These are phyloP conservation scores for Oxyruncus cristatus DNA, from an alignment of 2,113 vertebrate species.

Conservation along the genomic window DNA sequence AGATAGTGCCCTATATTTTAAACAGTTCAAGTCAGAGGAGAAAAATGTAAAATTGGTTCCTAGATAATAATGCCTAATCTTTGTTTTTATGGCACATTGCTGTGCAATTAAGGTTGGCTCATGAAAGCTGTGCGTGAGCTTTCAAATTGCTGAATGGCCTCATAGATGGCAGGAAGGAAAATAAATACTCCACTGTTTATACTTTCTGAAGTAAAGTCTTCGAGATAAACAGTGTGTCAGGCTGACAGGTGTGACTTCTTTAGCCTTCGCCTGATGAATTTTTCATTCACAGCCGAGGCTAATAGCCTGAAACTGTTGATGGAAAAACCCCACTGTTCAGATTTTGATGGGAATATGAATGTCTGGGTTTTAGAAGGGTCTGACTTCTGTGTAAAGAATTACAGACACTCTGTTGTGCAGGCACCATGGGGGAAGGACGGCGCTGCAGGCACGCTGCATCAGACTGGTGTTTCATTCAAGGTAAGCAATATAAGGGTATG, in stretches of 20 bases:
- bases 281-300: constrained; percentile 32
- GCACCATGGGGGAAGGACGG: accelerated
- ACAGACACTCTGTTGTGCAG: background rate
- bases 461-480: background rate
- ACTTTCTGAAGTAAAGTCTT: constrained; percentile 53
- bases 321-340: constrained; percentile 34
- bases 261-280: constrained; percentile 58
- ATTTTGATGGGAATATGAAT: background rate
- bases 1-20: constrained; percentile 74
- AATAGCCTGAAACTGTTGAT: constrained; percentile 59
- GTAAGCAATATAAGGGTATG: background rate
- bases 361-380: background rate
- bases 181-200: constrained; percentile 73
- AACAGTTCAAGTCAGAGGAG: constrained; percentile 75
- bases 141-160: constrained; percentile 66
- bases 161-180: constrained; percentile 68
- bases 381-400: background rate
- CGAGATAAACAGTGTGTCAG: constrained; percentile 62
- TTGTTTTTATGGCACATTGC: constrained; percentile 67
- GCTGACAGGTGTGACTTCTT: constrained; percentile 72
- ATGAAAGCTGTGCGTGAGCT: constrained; percentile 49
- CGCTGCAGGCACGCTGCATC: accelerated
- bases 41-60: constrained; percentile 76
- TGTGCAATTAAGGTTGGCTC: constrained; percentile 71
- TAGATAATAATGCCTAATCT: constrained; percentile 72